Base-by-base conservation (phyloP, 2,888 invertebrate species). In the Ethmia dodecea region DNA sequence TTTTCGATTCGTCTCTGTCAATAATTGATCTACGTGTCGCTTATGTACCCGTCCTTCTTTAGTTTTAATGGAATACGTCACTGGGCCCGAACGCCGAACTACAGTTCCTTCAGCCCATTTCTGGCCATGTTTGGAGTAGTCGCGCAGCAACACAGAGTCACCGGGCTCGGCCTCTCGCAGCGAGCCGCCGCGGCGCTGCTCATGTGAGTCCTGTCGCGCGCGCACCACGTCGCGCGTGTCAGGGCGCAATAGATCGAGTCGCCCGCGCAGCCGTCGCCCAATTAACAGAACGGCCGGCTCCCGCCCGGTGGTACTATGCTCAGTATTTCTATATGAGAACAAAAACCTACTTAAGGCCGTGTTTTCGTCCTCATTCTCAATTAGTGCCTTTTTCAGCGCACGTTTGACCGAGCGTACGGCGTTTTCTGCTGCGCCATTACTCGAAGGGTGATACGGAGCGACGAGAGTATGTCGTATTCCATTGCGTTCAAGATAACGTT, bases 311-410 rank as follows among this genome's bases (percentile, higher is more conserved):
- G 35, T 37, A 10, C 31, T 22, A 13, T 45, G 45, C 2, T 14
- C 18, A 2, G 24, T 37, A 27, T 44, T 46, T 9, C 47, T 25
- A 13, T 47, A 43, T 2, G 33, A 27, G 9, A 47, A 26, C n/a
- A 43, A 20, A 15, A 35, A 46, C n/a, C 31, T 32, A 3, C 38
- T 35, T 14, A 49, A 26, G 1, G 40, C 41, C 3, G 34, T 29
- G 3, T 44, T 40, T 5, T 15, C 8, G 6, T 13, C 5, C 11
- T 20, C 16, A 9, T 18, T 18, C 9, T 27, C 18, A 10, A 12
- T 12, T 8, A 14, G 4, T 3, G 16, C 27, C 13, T 33, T 33
- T 26, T 16, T 11, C 9, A 33, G n/a, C 4, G 14, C 27, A n/a
- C 13, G 16, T 16, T 33, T 33, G 16, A 18, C 6, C n/a, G 14